Evolutionary conservation across 2,888 invertebrate genomes (phyloP), one percentile per base, ranked within the genome.

Genomic region (Ariolimax columbianus): DNA sequence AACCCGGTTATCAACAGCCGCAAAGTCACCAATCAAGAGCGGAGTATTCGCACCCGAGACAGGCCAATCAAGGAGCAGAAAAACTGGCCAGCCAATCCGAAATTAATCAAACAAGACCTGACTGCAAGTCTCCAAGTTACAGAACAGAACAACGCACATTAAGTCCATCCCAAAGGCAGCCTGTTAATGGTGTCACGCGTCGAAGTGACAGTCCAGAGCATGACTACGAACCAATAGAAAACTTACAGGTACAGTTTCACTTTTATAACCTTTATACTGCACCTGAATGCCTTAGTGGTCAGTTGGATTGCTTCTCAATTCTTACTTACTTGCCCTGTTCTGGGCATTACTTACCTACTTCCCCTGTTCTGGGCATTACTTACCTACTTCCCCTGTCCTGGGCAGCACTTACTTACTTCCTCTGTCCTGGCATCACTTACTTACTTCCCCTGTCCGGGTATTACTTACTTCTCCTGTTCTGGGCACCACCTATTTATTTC

Each of bases 161-260:
- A 47, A 68, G 43, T 55, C 68, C 80, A 0, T 72, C 72, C n/a
- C 33, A 70, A 30, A 26, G 59, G 23, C 81, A 72, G 59, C 55
- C 55, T 7, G 43, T 72, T 36, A 78, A 79, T 82, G 83, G 83
- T 51, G 43, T 79, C 36, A 43, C 36, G 40, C 66, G 82, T 40
- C 73, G 59, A 72, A 75, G 77, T 70, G 86, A 84, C 77, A 88
- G 88, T 36, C 86, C 86, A 9, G 88, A 88, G 78, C 86, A 88
- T 82, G 88, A 88, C 82, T 88, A 88, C 66, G 88, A 88, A 78
- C 88, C 88, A 30, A 88, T 88, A 86, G 88, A 88, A 82, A 86
- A 85, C 59, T n/a, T 88, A 55, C 77, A 77, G 82, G 81, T 77
- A 55, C 66, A 40, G 11, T 40, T 66, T 66, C 30, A 33, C 4